These are phyloP conservation scores for Indri indri DNA, from an alignment of 2,113 vertebrate species.

Conservation along the genomic window DNA sequence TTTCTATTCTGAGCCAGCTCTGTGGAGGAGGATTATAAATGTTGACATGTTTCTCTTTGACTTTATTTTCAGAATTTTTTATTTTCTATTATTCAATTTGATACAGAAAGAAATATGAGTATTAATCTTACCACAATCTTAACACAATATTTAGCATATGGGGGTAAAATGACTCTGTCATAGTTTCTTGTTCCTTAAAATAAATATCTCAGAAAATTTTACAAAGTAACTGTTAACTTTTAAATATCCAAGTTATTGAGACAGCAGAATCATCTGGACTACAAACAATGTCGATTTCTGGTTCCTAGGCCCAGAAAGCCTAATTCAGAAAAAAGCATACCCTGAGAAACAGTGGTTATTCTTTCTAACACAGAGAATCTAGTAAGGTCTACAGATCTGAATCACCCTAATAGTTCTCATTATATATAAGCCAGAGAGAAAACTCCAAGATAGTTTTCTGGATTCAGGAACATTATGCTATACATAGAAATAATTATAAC, in stretches of 20 bases:
- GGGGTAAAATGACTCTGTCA: neutral
- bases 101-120: neutral
- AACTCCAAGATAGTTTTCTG: neutral
- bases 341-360: neutral
- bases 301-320: neutral
- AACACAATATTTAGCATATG: neutral
- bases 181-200: neutral
- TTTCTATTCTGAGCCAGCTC: neutral
- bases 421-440: neutral
- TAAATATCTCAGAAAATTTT: neutral
- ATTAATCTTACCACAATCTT: neutral
- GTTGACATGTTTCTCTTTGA: neutral
- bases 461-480: neutral
- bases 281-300: neutral
- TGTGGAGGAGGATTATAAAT: neutral
- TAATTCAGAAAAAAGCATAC: neutral
- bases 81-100: neutral
- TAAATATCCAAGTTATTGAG: neutral
- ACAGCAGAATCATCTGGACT: neutral
- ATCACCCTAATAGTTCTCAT: neutral
- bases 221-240: neutral
- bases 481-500: neutral
- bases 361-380: neutral
- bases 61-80: slow-evolving; percentile 3
- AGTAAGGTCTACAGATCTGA: neutral